Percentiles rank a stretch among this genome's conserved stretches.
Conservation (phyloP, 1,140 invertebrate genomes). For the Drosophila neocordata region DNA sequence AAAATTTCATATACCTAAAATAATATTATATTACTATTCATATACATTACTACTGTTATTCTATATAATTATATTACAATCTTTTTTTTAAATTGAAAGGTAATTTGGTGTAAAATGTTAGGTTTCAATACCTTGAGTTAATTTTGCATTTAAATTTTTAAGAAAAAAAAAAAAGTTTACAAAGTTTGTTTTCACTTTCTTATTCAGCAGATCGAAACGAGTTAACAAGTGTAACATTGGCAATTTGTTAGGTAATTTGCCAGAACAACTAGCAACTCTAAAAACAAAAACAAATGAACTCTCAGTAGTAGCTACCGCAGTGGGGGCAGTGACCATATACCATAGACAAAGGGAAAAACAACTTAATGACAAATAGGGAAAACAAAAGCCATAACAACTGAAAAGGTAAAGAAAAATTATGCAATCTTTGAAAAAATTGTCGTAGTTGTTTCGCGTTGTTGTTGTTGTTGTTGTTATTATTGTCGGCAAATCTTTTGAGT, state of each 20-base stretch:
- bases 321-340: slow-evolving; percentile 48
- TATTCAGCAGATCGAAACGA: slow-evolving; percentile 65
- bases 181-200: slow-evolving; percentile 36
- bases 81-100: background rate
- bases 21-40: too few species aligned
- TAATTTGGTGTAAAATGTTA: background rate
- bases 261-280: slow-evolving; percentile 46
- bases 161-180: background rate
- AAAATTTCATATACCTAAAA: too few species aligned
- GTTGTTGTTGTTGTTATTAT: slow-evolving; percentile 6
- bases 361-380: slow-evolving; percentile 25
- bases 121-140: slow-evolving; percentile 7
- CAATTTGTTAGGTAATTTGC: slow-evolving; percentile 71
- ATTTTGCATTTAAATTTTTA: slow-evolving; percentile 1
- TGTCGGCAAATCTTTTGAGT: slow-evolving; percentile 34
- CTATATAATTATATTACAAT: too few species aligned
- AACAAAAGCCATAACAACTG: background rate
- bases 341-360: slow-evolving; percentile 30
- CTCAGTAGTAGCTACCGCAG: slow-evolving; percentile 3
- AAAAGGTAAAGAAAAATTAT: slow-evolving; percentile 37
- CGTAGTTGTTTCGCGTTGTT: slow-evolving; percentile 30
- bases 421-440: slow-evolving; percentile 65
- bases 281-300: background rate
- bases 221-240: slow-evolving; percentile 75
- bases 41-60: too few species aligned